Base-by-base conservation (phyloP, 2,888 invertebrate genomes). In the Orthosia cruda region DNA sequence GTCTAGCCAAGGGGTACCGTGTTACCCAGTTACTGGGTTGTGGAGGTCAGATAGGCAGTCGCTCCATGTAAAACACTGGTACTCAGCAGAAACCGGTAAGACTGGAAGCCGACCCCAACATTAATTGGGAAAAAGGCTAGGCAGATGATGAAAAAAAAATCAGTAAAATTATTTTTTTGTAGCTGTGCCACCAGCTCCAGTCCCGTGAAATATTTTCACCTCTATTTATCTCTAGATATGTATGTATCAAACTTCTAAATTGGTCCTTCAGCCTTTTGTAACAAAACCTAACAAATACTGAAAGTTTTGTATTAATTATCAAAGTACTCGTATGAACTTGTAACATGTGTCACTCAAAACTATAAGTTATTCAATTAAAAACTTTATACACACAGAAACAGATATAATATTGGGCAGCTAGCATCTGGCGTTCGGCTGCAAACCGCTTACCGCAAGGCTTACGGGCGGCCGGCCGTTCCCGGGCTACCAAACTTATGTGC, bases 391-490 rank as follows among this genome's bases (percentile, higher is more conserved):
- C n/a, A 52, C 12, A 58, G 49, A 55, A 68, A 58, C 40, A 71
- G 49, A 81, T 64, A 61, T 70, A 62, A 68, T 64, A 85, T 76
- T 69, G 52, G 77, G 65, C 47, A 65, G 49, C 20, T 61, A 20
- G 55, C 85, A 85, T 81, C 68, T 85, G 83, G 75, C 52, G 75
- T 9, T 9, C 47, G 23, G 67, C 81, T 85, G 47, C 85, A 69
- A 20, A 57, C 70, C 71, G 49, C 80, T 64, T n/a, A 55, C 80
- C 69, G n/a, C 70, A 62, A 69, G 72, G 67, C 55, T 68, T 67
- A 80, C 49, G 20, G 26, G 45, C 59, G 52, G 45, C 65, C 32
- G 62, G 52, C 68, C 47, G 55, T 69, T 66, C 57, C 63, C 64
- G 12, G 47, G 68, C 63, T 54, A 52, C 62, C 69, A 75, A 84